Evolutionary conservation across 2,888 invertebrate species (phyloP).

Genomic region (Merodon equestris): DNA sequence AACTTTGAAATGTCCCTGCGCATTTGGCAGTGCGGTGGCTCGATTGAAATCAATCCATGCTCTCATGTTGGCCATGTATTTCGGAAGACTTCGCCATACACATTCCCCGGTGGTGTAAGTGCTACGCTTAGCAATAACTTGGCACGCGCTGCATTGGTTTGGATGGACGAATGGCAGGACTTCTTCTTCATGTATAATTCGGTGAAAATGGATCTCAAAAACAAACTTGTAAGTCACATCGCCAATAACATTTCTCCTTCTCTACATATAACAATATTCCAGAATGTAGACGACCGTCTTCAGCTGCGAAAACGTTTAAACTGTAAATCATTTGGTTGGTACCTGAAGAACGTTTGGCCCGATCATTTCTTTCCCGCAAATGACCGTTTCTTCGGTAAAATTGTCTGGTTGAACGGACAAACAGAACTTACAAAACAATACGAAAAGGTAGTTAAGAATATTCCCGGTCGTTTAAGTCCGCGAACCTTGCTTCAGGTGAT

Average conservation of each 20-base stretch:
- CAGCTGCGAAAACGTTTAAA: slow-evolving; percentile 85
- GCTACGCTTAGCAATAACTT: slow-evolving; percentile 90
- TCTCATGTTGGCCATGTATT: slow-evolving; percentile 97
- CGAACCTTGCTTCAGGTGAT: slow-evolving; percentile 74
- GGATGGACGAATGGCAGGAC: slow-evolving; percentile 99
- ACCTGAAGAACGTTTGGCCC: slow-evolving; percentile 96
- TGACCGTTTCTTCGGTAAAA: slow-evolving; percentile 93
- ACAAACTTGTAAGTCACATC: slow-evolving; percentile 24
- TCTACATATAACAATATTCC: background rate
- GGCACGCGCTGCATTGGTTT: slow-evolving; percentile 95
- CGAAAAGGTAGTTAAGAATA: slow-evolving; percentile 73
- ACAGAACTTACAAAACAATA: slow-evolving; percentile 74
- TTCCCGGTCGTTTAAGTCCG: slow-evolving; percentile 73
- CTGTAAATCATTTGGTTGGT: slow-evolving; percentile 96
- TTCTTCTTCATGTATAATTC: slow-evolving; percentile 94
- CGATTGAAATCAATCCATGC: slow-evolving; percentile 93
- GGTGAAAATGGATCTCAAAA: slow-evolving; percentile 78
- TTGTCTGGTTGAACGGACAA: slow-evolving; percentile 79
- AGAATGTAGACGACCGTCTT: slow-evolving; percentile 82
- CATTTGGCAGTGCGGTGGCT: slow-evolving; percentile 97
- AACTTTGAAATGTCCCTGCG: slow-evolving; percentile 98
- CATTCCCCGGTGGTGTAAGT: slow-evolving; percentile 94
- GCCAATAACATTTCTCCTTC: slow-evolving; percentile 54
- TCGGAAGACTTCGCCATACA: slow-evolving; percentile 95
- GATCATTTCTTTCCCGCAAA: slow-evolving; percentile 96